These are phyloP conservation scores for Drosophila sulfurigaster DNA, from an alignment of 1,140 invertebrate species.

Conservation along the genomic window DNA sequence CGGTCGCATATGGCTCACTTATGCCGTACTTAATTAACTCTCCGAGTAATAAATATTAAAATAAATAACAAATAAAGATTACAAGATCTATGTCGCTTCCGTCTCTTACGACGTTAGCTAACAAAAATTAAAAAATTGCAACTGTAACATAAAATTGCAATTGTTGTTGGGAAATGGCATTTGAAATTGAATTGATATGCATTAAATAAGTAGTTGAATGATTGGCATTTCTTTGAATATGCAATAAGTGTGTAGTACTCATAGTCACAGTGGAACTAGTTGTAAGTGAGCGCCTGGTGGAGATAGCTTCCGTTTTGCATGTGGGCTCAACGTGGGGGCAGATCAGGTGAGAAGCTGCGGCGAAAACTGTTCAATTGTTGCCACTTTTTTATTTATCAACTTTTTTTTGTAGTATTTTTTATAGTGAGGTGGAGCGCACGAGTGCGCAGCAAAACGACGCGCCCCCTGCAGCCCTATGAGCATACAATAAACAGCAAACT, in stretches of 20 bases:
- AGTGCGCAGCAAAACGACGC: constrained; percentile 47
- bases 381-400: constrained; percentile 17
- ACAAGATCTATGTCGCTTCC: constrained; percentile 22
- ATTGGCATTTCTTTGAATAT: constrained; percentile 27
- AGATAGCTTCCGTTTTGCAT: constrained; percentile 51
- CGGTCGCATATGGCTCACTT: constrained; percentile 7
- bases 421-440: constrained; percentile 47
- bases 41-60: not conserved
- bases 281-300: constrained; percentile 41
- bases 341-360: constrained; percentile 54
- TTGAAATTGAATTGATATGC: constrained; percentile 18
- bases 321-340: constrained; percentile 24
- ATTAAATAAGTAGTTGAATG: constrained; percentile 26
- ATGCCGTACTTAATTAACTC: not conserved
- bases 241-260: not conserved
- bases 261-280: constrained; percentile 2
- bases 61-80: constrained; percentile 12
- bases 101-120: constrained; percentile 10
- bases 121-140: not conserved
- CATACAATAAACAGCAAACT: not conserved
- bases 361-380: constrained; percentile 67
- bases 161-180: constrained; percentile 1
- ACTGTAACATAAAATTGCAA: constrained; percentile 6
- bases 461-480: constrained; percentile 17
- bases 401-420: constrained; percentile 5